Percentiles rank a stretch among this genome's conserved stretches.
Evolutionary conservation across 2,113 vertebrate species (phyloP).

Genomic region (Phodopus roborovskii): DNA sequence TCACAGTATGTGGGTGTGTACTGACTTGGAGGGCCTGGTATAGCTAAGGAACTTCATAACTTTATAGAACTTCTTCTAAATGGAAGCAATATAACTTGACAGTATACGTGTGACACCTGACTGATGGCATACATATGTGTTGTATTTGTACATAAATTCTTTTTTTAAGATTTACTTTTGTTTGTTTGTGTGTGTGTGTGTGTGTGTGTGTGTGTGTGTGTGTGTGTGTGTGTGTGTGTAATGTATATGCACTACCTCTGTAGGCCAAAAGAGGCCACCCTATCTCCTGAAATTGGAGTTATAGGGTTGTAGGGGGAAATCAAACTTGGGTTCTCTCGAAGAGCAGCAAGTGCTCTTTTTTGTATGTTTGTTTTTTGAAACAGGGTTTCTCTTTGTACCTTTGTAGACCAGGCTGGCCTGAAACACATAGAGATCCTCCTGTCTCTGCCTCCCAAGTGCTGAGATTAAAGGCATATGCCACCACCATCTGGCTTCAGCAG

Average conservation of each 20-base stretch:
- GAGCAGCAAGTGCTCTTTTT: background rate
- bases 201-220: background rate
- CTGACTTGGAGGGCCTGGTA: rapidly evolving
- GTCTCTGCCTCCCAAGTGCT: too few species aligned
- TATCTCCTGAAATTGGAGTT: background rate
- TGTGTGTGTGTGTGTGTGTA: background rate
- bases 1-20: rapidly evolving
- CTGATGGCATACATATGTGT: rapidly evolving
- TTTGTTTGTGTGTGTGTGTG: background rate
- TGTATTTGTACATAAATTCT: background rate
- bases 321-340: background rate
- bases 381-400: too few species aligned
- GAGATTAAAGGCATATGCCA: too few species aligned
- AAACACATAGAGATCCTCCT: too few species aligned
- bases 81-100: background rate
- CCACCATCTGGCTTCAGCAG: background rate
- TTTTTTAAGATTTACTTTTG: background rate
- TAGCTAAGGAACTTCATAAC: background rate
- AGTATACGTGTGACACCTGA: rapidly evolving
- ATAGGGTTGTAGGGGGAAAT: background rate
- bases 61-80: too few species aligned
- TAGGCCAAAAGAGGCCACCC: background rate
- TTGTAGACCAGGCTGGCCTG: too few species aligned
- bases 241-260: background rate
- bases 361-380: too few species aligned